Conservation (phyloP, 2,113 vertebrate genomes). For the Probosciger aterrimus region DNA sequence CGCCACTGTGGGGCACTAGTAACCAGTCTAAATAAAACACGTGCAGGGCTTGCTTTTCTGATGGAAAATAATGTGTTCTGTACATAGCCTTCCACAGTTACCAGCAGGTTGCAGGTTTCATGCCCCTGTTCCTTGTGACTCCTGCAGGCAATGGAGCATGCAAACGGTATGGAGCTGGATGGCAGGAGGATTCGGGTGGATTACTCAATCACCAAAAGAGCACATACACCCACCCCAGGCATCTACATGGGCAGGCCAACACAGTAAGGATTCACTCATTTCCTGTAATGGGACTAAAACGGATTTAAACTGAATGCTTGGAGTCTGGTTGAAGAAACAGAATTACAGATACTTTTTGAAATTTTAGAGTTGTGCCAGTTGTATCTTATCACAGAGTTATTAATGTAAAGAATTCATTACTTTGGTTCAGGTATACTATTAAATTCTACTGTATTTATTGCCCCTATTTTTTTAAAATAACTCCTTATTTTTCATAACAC, state of each 20-base stretch:
- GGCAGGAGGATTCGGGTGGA: slow-evolving; percentile 90
- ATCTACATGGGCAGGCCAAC: slow-evolving; percentile 94
- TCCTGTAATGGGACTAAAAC: background rate
- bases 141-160: slow-evolving; percentile 89
- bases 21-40: background rate
- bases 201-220: slow-evolving; percentile 93
- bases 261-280: slow-evolving; percentile 77
- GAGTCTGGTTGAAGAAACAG: background rate
- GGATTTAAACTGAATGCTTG: background rate
- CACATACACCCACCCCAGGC: slow-evolving; percentile 91
- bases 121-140: background rate
- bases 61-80: background rate
- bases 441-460: background rate
- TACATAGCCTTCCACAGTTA: background rate
- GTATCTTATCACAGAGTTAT: background rate
- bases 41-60: background rate
- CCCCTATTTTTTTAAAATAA: background rate
- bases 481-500: background rate
- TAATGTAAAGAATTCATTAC: background rate
- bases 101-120: background rate
- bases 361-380: background rate
- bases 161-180: slow-evolving; percentile 93
- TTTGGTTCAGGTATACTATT: background rate
- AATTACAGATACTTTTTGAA: background rate
- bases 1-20: slow-evolving; percentile 50